phyloP scores from a whole-genome alignment of 1,140 invertebrate genomes.

The Drosophila subpulchrella region DNA sequence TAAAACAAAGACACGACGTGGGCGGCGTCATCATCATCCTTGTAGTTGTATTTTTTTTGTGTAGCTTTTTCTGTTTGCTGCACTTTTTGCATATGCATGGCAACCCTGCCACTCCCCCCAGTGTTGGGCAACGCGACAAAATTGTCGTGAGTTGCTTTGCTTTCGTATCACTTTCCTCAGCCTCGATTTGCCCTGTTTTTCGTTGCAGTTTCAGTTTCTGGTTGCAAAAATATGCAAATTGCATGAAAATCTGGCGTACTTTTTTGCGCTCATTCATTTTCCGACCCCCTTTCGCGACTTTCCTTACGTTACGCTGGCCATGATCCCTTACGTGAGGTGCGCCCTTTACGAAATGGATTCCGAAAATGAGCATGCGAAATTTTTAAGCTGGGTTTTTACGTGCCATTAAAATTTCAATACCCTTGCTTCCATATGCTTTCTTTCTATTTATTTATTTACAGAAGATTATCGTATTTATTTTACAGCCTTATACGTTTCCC shows the following conservation, averaged over 20 bases:
- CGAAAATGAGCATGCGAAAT: conserved; percentile 7
- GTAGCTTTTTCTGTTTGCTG: conserved; percentile 8
- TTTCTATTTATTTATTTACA: not conserved
- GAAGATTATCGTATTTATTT: not conserved
- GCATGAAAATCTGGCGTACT: conserved; percentile 59
- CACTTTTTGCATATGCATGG: conserved; percentile 55
- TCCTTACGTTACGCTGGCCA: conserved; percentile 1
- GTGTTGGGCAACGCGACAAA: conserved; percentile 59
- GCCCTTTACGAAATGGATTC: conserved; percentile 7
- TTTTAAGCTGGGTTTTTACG: conserved; percentile 1
- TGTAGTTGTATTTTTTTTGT: conserved; percentile 3
- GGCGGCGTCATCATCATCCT: conserved; percentile 46
- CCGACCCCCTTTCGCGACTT: not conserved
- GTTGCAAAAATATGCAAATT: conserved; percentile 71
- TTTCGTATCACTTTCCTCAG: conserved; percentile 26
- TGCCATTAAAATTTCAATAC: conserved; percentile 4
- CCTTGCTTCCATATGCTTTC: not conserved
- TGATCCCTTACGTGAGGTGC: conserved; percentile 1
- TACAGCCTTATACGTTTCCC: no score
- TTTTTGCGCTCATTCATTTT: conserved; percentile 38
- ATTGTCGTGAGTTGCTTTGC: conserved; percentile 47
- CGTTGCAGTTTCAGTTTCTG: conserved; percentile 6
- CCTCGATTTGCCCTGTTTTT: conserved; percentile 15
- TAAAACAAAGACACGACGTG: conserved; percentile 72
- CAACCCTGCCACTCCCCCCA: conserved; percentile 14